Evolutionary conservation across 2,113 vertebrate genomes (phyloP).

Genomic region (Cercocebus atys): DNA sequence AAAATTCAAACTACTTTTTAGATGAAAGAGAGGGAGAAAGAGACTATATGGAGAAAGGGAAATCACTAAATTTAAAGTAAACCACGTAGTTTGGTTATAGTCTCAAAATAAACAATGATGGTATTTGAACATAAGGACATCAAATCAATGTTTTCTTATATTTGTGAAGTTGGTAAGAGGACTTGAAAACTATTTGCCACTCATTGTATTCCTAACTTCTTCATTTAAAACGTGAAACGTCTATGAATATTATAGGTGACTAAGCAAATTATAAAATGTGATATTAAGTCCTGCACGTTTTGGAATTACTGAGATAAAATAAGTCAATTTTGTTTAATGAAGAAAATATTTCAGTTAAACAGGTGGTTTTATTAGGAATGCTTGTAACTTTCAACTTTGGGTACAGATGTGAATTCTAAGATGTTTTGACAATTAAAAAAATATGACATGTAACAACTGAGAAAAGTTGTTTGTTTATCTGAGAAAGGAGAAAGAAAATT

Average conservation of each 20-base stretch:
- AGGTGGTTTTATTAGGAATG: background rate
- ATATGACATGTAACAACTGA: background rate
- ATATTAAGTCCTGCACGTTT: background rate
- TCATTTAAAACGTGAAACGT: conserved; percentile 43
- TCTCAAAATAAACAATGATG: background rate
- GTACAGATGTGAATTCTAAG: conserved; percentile 33
- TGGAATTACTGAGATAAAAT: background rate
- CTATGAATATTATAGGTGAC: background rate
- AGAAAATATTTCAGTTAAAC: conserved; percentile 27
- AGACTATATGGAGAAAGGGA: background rate
- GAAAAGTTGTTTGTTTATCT: conserved; percentile 60
- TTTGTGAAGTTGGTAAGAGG: background rate
- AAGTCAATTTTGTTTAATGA: conserved; percentile 30
- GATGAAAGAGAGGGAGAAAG: background rate
- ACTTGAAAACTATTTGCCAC: conserved; percentile 21
- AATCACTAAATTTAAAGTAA: background rate
- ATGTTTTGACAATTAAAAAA: conserved; percentile 29
- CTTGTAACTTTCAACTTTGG: background rate
- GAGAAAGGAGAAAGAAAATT: conserved; percentile 58
- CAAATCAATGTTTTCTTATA: conserved; percentile 15
- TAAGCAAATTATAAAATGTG: conserved; percentile 13
- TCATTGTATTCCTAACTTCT: conserved; percentile 2
- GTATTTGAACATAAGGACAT: background rate
- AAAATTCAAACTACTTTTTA: background rate
- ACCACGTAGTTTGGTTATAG: background rate